Percentiles rank a stretch among this genome's conserved stretches.
phyloP scores from a whole-genome alignment of 2,113 vertebrate species.

The Vombatus ursinus region DNA sequence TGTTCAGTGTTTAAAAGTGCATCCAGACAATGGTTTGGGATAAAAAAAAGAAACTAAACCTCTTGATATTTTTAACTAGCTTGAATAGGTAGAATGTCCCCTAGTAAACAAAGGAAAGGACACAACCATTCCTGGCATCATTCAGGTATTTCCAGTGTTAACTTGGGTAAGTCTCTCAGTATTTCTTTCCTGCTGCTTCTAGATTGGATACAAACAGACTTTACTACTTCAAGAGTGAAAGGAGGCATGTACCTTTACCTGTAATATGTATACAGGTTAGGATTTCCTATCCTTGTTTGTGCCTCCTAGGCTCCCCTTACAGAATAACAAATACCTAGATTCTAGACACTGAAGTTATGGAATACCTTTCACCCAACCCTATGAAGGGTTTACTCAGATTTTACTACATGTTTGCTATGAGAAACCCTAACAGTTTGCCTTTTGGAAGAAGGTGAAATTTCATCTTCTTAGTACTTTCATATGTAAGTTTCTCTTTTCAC shows the following conservation, averaged over 20 bases:
- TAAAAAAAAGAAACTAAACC: not conserved
- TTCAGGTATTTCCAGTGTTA: not conserved
- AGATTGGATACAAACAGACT: not conserved
- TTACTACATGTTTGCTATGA: not conserved
- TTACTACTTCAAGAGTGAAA: not conserved
- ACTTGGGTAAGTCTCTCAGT: not conserved
- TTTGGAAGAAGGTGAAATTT: not conserved
- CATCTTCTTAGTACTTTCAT: not conserved
- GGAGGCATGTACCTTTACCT: not conserved
- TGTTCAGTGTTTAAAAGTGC: not conserved
- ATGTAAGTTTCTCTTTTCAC: not conserved
- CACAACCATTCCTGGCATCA: not conserved
- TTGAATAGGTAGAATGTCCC: not conserved
- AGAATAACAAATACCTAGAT: not conserved
- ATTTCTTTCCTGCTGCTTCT: not conserved
- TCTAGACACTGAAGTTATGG: not conserved
- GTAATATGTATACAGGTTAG: not conserved
- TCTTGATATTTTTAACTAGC: not conserved
- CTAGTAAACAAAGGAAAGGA: not conserved
- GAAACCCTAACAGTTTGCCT: not conserved
- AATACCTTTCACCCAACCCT: not conserved
- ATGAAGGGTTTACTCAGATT: not conserved
- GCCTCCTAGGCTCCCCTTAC: not conserved
- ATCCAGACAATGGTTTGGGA: not conserved
- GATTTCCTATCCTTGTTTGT: fast-evolving